Evolutionary conservation across 2,113 vertebrate species (phyloP).

Genomic region (Strix aluco): DNA sequence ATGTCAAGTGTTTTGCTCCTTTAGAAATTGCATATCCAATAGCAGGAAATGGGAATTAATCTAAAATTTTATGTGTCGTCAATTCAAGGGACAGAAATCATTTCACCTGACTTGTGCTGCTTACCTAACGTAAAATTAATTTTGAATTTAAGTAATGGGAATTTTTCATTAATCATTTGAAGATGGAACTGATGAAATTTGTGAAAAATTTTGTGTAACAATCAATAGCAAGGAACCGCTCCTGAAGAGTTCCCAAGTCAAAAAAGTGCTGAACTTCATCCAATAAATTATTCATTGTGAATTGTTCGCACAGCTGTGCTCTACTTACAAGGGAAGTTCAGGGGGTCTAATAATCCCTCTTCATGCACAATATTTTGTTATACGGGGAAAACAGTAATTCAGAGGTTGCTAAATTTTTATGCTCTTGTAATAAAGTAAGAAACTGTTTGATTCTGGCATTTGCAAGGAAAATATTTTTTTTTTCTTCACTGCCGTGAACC

Average conservation of each 20-base stretch:
- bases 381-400: not conserved
- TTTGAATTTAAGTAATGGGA: not conserved
- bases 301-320: constrained; percentile 42
- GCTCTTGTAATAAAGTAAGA: not conserved
- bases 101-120: not conserved
- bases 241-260: not conserved
- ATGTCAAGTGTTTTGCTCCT: not conserved
- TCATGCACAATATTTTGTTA: constrained; percentile 50
- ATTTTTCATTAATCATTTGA: not conserved
- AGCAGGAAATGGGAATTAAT: not conserved
- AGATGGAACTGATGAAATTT: not conserved
- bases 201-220: not conserved
- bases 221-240: not conserved
- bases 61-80: not conserved
- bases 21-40: not conserved
- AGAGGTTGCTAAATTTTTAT: not conserved
- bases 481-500: not conserved
- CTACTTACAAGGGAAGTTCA: constrained; percentile 39
- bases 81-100: not conserved
- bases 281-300: constrained; percentile 44
- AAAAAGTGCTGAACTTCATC: constrained; percentile 31
- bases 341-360: constrained; percentile 20
- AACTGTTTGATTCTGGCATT: constrained; percentile 17
- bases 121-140: not conserved
- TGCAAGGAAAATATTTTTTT: not conserved